Evolutionary conservation across 2,888 invertebrate genomes (phyloP).

Genomic region (Polydrusus cervinus): DNA sequence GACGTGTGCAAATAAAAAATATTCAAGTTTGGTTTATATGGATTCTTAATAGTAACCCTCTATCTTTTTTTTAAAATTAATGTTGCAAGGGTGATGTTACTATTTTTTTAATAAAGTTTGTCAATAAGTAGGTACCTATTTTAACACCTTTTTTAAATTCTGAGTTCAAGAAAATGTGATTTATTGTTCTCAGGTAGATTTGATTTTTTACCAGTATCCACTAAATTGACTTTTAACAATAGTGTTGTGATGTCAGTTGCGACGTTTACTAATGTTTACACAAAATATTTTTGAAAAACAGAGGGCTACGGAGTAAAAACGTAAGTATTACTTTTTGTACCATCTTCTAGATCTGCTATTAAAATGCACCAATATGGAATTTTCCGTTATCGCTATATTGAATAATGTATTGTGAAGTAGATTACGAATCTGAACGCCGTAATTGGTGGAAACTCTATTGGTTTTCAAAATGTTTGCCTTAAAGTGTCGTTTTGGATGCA

Average conservation of each 20-base stretch:
- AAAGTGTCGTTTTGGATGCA: too few species aligned
- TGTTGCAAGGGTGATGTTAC: too few species aligned
- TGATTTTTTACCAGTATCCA: background rate
- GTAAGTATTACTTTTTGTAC: background rate
- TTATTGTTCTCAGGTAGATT: background rate
- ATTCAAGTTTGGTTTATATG: background rate
- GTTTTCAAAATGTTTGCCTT: too few species aligned
- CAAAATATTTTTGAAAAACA: background rate
- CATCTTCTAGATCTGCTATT: background rate
- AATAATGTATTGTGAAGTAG: too few species aligned
- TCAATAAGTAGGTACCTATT: background rate
- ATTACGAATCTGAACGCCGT: too few species aligned
- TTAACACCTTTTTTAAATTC: too few species aligned
- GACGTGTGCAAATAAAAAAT: background rate
- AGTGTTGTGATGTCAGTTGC: slow-evolving; percentile 2
- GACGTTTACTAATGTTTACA: slow-evolving; percentile 24
- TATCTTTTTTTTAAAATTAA: background rate
- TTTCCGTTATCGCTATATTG: too few species aligned
- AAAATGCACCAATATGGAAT: too few species aligned
- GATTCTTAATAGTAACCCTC: background rate
- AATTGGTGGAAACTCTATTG: too few species aligned
- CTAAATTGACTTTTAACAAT: background rate
- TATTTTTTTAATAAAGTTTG: too few species aligned
- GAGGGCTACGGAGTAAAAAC: background rate
- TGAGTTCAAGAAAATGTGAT: too few species aligned